Base-by-base conservation (phyloP, 2,113 vertebrate species). In the Syngnathoides biaculeatus region DNA sequence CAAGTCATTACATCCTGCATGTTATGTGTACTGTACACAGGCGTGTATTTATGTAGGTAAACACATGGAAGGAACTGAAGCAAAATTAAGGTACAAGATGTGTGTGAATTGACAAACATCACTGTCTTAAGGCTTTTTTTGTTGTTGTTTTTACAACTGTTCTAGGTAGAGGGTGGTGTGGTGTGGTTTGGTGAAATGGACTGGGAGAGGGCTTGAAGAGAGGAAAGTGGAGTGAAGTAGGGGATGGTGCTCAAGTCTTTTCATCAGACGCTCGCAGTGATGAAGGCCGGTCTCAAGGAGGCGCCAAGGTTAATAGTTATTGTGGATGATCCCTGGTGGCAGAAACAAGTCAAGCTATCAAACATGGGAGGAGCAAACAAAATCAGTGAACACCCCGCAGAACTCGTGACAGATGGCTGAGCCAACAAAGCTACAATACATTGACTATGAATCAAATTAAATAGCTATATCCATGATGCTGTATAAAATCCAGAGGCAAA, bases 271-370 rank as follows among this genome's bases (percentile, higher is more conserved):
- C 67, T 71, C 38, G n/a, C 47, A 67, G 56, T 15, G 65, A 56
- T 2, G 74, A 75, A 35, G 58, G 70, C 70, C 52, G 39, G 42
- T 70, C 68, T 68, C 17, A 30, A 35, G 10, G 62, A 65, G 78
- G 67, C 59, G 73, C 67, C 30, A 48, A 68, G 81, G 70, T 76
- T 85, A 95, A 95, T 93, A 97, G 90, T 89, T 94, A 94, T 96
- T 96, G 93, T 94, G 95, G 94, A 96, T 93, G 94, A 94, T 94
- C 93, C 95, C 96, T 96, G 96, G 95, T 94, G 94, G 94, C 92
- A 95, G 93, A 93, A 87, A 98, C 93, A 95, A 94, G 94, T 92
- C 92, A 93, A 89, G 92, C 88, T 77, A 85, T 96, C 92, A 90
- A 84, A 89, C 80, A 86, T 42, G 68, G 79, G 78, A 82, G 72